Base-by-base conservation (phyloP, 2,888 invertebrate species). In the Penaeus monodon region DNA sequence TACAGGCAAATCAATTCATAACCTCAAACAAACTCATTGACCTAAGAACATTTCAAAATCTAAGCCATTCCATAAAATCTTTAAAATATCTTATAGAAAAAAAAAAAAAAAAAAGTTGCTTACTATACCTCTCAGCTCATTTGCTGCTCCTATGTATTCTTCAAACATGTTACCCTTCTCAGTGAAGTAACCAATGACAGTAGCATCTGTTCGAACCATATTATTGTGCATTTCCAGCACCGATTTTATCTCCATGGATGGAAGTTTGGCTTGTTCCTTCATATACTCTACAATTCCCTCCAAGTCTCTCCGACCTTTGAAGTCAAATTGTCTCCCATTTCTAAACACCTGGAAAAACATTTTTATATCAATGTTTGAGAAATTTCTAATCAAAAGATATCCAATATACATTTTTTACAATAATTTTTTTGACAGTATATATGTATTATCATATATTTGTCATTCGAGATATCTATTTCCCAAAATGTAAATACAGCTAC, bases 171-270 rank as follows among this genome's bases (percentile, higher is more conserved):
- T 90, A 83, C 93, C 92, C 57, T 92, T 91, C n/a, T 92, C 92
- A 27, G 92, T 91, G 91, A 94, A 94, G 91, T 94, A 93, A 12
- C 93, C 94, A 83, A 94, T 91, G 29, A 94, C 92, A 6, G 93
- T 93, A 29, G 93, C 92, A 84, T 93, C 93, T 33, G 92, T 92
- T 84, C 93, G 91, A 66, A 91, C 91, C 89, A 93, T 90, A 84
- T 91, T 91, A 65, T 92, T 91, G 84, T 92, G 91, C 44, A 93
- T 90, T 65, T 92, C 93, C 82, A 92, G 92, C 44, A 91, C 80
- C 24, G 91, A 90, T 10, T 89, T 88, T 57, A 92, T 90, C 65
- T 92, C 91, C 83, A 91, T 92, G n/a, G 93, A 92, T 0, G 93
- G 93, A 8, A 92, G 92, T 74, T 93, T 93, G 2, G 92, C 91